Base-by-base conservation (phyloP, 2,797 vertebrate genomes). In the Leptodactylus fallax region DNA sequence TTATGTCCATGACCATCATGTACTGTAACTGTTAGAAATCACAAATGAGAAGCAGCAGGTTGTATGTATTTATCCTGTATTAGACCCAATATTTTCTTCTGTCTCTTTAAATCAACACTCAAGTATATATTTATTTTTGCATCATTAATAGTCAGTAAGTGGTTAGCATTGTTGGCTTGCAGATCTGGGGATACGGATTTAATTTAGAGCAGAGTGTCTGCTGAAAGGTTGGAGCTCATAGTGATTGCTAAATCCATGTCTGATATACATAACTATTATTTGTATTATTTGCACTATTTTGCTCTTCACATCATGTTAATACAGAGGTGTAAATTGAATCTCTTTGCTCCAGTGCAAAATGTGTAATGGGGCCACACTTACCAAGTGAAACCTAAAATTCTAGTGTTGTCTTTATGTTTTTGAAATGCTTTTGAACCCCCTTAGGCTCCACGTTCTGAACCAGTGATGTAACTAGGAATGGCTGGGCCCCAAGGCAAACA, bases 11-110 rank as follows among this genome's bases (percentile, higher is more conserved):
- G 82, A 23, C 76, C 87, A 80, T 85, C 63, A 72, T 80, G 82
- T 88, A 60, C 81, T 80, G 81, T 84, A 88, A 88, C 87, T 79
- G 83, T 80, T 88, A 71, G 63, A 25, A 80, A 88, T 80, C 51
- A 36, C 81, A 79, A 79, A 65, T n/a, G 76, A 51, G 58, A 63
- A 65, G 49, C 67, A 83, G 79, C 23, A 82, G 67, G 65, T 36
- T 65, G 36, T 19, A 49, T n/a, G 45, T 81, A 36, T 53, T 72
- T 56, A 14, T 83, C 1, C 11, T 55, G 63, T 27, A 69, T 53
- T 25, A 36, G 55, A 36, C 45, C 16, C 63, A 69, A 55, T 53
- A 53, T 67, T 69, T 71, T 69, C 25, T 71, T 72, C 67, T 47
- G 19, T 63, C 19, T 61, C 12, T 65, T 56, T n/a, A 14, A 36